phyloP scores from a whole-genome alignment of 2,888 invertebrate genomes.

The Blastobasis lacticolella region DNA sequence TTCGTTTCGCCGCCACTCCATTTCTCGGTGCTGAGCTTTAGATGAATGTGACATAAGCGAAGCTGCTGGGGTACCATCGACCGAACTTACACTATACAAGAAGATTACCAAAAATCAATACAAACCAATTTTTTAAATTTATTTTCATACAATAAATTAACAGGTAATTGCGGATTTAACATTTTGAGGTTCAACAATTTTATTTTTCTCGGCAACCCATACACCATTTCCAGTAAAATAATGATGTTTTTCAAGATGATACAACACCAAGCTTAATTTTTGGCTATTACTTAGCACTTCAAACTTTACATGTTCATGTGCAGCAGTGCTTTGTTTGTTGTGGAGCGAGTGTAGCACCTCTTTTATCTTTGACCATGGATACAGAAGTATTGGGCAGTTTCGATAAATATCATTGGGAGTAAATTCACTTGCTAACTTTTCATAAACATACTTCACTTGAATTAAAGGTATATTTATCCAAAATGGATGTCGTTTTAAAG shows the following conservation, averaged over 20 bases:
- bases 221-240: conserved; percentile 67
- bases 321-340: conserved; percentile 15
- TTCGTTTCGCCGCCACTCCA: no score
- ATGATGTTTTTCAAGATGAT: conserved; percentile 60
- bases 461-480: conserved; percentile 62
- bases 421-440: conserved; percentile 41
- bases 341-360: conserved; percentile 27
- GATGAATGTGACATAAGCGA: no score
- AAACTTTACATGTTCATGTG: conserved; percentile 37
- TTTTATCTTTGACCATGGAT: conserved; percentile 61
- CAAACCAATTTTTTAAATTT: no score
- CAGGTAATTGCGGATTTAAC: no score
- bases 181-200: conserved; percentile 11
- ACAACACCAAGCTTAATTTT: conserved; percentile 53
- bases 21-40: no score
- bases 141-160: no score
- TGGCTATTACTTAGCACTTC: conserved; percentile 40
- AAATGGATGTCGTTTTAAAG: conserved; percentile 54
- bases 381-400: conserved; percentile 55
- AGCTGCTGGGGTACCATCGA: no score
- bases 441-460: conserved; percentile 50
- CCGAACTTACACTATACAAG: no score
- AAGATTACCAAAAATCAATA: no score
- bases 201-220: conserved; percentile 56
- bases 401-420: conserved; percentile 49